Evolutionary conservation across 2,888 invertebrate genomes (phyloP), one percentile per base, ranked within the genome.

Genomic region (Polydrusus cervinus): DNA sequence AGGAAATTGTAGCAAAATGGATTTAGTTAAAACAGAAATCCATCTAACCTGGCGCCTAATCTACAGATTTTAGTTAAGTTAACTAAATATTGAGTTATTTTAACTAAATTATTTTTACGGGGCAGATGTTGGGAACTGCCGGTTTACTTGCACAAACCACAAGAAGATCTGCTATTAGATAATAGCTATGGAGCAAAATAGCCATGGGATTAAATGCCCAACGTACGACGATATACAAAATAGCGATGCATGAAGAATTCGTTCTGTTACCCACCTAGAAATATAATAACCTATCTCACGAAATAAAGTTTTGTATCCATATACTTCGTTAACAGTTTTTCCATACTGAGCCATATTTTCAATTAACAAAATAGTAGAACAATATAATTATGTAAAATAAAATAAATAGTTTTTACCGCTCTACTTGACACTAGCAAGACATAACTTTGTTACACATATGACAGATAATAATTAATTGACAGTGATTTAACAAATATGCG

Each of bases 261-360:
- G 5, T 5, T 25, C 25, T 25, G 8, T 34, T 3, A 34, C 34
- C 34, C 55, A 74, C 74, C 69, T 75, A 78, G 34, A 82, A 49
- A 86, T 83, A 67, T 82, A 86, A 73, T 85, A 85, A 0, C 86
- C 87, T 34, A 85, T 78, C 79, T 87, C 86, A 43, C 86, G 78
- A 77, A 83, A 86, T 47, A 85, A 79, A 0, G 84, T 85, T 74
- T 85, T 80, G 49, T 72, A 83, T 6, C 84, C 85, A 64, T 81
- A 85, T 10, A 86, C 78, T 71, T 86, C 86, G 10, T 0, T 30
- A n/a, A n/a, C n/a, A n/a, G 30, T 9, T 60, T 60, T 34, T 11
- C 14, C 57, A 40, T 38, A 60, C 9, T 14, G 47, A 8, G 6
- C n/a, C 47, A 16, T 14, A 38, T 60, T 60, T 13, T 16, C 16